These are phyloP conservation scores for Ciona savignyi DNA, from an alignment of 23 tunicate genomes.

Conservation along the genomic window DNA sequence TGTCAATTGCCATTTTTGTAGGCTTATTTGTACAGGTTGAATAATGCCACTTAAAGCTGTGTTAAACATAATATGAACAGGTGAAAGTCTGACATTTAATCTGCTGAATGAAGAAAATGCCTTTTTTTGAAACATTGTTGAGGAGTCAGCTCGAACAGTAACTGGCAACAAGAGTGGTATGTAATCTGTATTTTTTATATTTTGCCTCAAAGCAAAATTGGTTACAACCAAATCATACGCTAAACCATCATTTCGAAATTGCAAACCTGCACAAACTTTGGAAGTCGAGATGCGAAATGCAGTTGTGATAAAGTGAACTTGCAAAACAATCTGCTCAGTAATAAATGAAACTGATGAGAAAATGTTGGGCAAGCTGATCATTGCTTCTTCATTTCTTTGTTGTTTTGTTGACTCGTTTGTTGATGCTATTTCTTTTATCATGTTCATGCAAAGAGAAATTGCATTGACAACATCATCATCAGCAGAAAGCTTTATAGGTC, in stretches of 20 bases:
- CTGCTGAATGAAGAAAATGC: neutral
- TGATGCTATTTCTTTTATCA: constrained; percentile 2
- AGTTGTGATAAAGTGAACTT: neutral
- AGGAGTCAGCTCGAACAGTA: neutral
- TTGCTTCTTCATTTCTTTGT: neutral
- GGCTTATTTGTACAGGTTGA: neutral
- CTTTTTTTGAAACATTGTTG: neutral
- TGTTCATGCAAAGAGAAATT: neutral
- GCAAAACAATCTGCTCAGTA: constrained; percentile 11
- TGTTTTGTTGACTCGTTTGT: neutral
- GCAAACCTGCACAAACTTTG: neutral
- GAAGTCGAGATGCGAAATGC: constrained; percentile 5
- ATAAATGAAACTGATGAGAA: constrained; percentile 6
- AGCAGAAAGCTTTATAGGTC: constrained; percentile 22
- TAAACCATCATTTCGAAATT: neutral
- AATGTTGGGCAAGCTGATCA: neutral
- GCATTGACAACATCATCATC: constrained; percentile 1
- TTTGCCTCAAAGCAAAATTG: constrained; percentile 9
- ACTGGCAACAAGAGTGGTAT: constrained; percentile 14
- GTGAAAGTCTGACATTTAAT: neutral
- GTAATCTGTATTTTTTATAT: neutral
- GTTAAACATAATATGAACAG: neutral
- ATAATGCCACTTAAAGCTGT: neutral
- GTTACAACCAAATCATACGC: neutral
- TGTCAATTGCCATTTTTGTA: neutral